phyloP scores from a whole-genome alignment of 2,888 invertebrate genomes.

The Acanthopleura granulata region DNA sequence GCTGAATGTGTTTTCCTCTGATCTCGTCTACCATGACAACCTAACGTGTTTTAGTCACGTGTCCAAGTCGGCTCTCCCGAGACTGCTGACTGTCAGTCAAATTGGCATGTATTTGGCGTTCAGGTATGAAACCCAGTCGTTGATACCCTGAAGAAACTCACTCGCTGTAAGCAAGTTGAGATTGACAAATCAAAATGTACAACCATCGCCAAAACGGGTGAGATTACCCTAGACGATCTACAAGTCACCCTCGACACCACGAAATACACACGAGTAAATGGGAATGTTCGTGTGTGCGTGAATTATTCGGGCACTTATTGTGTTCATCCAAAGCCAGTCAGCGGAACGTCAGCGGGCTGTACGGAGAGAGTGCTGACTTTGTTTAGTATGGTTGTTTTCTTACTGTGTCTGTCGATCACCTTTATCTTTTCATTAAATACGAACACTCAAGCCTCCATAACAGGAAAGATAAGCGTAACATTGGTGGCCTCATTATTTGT shows the following conservation, averaged over 20 bases:
- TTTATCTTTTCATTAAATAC: neutral
- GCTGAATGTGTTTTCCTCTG: neutral
- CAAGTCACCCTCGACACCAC: neutral
- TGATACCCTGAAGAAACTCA: neutral
- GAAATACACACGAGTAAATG: neutral
- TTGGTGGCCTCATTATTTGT: neutral
- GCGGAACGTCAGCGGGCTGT: neutral
- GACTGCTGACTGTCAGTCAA: too few species aligned
- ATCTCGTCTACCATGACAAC: neutral
- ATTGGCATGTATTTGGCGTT: neutral
- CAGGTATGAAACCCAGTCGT: too few species aligned
- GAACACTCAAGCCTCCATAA: neutral
- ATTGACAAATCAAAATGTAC: neutral
- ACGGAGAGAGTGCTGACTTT: neutral
- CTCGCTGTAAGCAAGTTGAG: neutral
- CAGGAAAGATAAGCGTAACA: neutral
- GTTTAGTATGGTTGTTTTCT: neutral
- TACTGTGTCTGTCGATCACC: neutral
- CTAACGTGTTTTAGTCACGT: neutral
- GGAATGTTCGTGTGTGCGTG: neutral
- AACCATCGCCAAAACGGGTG: neutral
- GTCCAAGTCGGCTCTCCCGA: neutral
- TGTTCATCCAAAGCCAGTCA: neutral
- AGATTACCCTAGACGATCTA: neutral
- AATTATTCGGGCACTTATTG: neutral